Conservation (phyloP, 2,888 invertebrate genomes). For the Allolobophora icterica region DNA sequence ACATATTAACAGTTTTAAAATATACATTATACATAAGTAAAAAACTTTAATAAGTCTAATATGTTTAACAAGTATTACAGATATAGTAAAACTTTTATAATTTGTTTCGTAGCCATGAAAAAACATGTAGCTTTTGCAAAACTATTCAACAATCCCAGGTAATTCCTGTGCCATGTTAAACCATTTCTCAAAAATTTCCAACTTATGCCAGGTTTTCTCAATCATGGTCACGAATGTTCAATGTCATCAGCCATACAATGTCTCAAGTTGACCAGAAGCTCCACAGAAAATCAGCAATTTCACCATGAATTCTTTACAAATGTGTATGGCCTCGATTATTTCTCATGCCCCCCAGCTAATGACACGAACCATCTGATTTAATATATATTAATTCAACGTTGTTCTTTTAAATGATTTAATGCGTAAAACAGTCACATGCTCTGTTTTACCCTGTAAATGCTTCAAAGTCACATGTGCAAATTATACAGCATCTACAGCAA, state of each 20-base stretch:
- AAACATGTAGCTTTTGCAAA: neutral
- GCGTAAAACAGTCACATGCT: slow-evolving; percentile 3
- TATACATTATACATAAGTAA: too few species aligned
- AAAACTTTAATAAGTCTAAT: too few species aligned
- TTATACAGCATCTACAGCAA: neutral
- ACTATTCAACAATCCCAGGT: neutral
- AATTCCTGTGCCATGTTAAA: neutral
- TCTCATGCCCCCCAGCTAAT: neutral
- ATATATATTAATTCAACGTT: neutral
- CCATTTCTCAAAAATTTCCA: neutral
- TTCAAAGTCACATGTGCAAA: neutral
- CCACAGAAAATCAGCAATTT: neutral
- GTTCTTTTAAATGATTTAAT: neutral
- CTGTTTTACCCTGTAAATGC: neutral
- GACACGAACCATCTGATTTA: neutral
- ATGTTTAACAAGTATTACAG: too few species aligned
- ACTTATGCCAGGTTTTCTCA: neutral
- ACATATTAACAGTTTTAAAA: too few species aligned
- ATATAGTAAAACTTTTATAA: neutral
- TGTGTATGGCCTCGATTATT: neutral
- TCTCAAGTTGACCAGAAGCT: neutral
- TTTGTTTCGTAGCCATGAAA: neutral
- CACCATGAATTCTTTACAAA: neutral
- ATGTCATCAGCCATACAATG: neutral
- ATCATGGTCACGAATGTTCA: neutral